Evolutionary conservation across 2,888 invertebrate species (phyloP), one percentile per base, ranked within the genome.

Genomic region (Noctuana brunneofusca): DNA sequence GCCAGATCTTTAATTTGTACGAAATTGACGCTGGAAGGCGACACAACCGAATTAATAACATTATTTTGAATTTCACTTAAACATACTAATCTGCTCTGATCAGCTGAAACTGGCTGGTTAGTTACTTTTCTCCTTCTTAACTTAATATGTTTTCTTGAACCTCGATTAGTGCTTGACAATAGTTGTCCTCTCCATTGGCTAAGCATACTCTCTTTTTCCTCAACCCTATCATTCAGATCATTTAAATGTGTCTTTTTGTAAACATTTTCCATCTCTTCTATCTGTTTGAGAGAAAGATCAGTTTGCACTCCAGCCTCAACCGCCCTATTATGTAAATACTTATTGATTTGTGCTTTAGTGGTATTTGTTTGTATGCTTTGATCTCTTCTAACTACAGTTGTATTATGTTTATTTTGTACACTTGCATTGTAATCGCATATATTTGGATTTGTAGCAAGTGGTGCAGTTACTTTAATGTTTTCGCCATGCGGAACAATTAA

Each of bases 241-340:
- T 32, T 12, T 20, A 20, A 3, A 18, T 43, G 12, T 43, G 18
- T 3, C 4, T 54, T 55, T n/a, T 24, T 49, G 9, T 18, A 27
- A 5, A 54, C 5, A 38, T 12, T 12, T 55, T 48, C 54, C 27
- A 49, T 62, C 18, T 35, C 9, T 46, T 46, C 32, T 22, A 53
- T 22, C 30, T 53, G 32, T 11, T 14, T 9, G 24, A 22, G 22
- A 16, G 18, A 30, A 59, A 53, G 16, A 5, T 49, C 35, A 20
- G 62, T 62, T 55, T 62, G 62, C 4, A 55, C 41, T 38, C 27
- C 49, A 62, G 48, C 54, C 18, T 55, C 54, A 27, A 46, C 18
- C 20, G 35, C 49, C 11, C 8, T 41, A 52, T 35, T 55, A 27
- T 24, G 3, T 14, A 27, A 2, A 48, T 49, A 32, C 32, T 35